Conservation (phyloP, 2,888 invertebrate species). For the Drosophila pseudotakahashii region DNA sequence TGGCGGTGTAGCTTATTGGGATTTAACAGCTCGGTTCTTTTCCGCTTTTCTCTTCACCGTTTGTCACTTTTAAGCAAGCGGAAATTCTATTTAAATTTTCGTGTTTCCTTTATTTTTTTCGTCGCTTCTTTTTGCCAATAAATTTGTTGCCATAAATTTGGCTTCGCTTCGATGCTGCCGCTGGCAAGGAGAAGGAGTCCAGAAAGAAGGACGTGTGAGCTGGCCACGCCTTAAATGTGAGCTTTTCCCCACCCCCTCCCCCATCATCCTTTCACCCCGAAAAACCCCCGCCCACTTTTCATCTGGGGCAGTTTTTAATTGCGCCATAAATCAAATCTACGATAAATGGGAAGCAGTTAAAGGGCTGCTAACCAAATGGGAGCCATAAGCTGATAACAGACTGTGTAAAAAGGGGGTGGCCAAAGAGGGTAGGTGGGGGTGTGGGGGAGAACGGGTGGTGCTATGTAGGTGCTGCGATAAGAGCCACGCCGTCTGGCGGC, state of each 20-base stretch:
- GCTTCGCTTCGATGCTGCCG: conserved; percentile 57
- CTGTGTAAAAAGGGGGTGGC: conserved; percentile 21
- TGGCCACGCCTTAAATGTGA: conserved; percentile 24
- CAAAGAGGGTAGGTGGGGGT: not conserved
- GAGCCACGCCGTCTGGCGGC: conserved; percentile 35
- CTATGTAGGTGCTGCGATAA: conserved; percentile 46
- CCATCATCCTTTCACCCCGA: not conserved
- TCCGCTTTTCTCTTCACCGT: conserved; percentile 9
- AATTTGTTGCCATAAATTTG: conserved; percentile 74
- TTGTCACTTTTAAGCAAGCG: conserved; percentile 46
- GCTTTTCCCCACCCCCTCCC: not conserved
- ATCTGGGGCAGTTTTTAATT: conserved; percentile 69
- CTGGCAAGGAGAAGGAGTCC: conserved; percentile 6
- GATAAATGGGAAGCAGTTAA: conserved; percentile 76
- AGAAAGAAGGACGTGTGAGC: conserved; percentile 12
- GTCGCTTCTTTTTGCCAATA: conserved; percentile 61
- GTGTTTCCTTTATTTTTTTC: conserved; percentile 15
- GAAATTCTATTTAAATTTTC: conserved; percentile 63
- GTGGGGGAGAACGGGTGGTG: not conserved
- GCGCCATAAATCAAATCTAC: conserved; percentile 76
- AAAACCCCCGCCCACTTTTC: conserved; percentile 13
- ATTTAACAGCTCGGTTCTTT: conserved; percentile 21
- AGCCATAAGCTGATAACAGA: conserved; percentile 77
- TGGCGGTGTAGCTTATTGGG: conserved; percentile 19
- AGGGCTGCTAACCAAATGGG: conserved; percentile 79